Evolutionary conservation across 1,140 invertebrate genomes (phyloP).

Genomic region (Paraescarpia echinospica): DNA sequence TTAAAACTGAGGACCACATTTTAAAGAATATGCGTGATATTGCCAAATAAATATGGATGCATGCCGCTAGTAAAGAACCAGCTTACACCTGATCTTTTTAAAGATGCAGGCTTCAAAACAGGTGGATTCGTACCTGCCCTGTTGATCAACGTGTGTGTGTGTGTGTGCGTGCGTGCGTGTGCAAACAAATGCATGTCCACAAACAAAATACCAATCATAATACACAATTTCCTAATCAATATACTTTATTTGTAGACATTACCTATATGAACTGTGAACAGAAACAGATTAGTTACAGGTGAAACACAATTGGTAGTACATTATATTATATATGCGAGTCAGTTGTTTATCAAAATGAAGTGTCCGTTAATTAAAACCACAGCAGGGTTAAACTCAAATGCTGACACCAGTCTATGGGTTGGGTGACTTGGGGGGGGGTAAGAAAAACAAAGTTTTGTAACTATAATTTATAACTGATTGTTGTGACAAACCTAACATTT

Average conservation of each 20-base stretch:
- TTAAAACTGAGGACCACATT: too few relatives aligned
- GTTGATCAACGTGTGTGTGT: background rate
- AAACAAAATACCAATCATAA: background rate
- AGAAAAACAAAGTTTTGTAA: background rate
- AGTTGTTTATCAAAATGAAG: background rate
- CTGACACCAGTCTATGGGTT: background rate
- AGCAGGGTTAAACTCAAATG: background rate
- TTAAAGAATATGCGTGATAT: too few relatives aligned
- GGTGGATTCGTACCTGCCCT: background rate
- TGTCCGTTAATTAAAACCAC: background rate
- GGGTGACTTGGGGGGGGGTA: too few relatives aligned
- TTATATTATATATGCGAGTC: background rate
- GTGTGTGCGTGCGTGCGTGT: conserved; percentile 12
- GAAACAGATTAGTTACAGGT: background rate
- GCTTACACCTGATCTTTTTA: background rate
- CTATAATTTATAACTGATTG: too few relatives aligned
- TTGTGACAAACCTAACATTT: background rate
- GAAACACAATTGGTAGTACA: background rate
- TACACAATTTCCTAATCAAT: background rate
- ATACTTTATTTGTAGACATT: background rate
- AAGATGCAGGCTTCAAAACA: background rate
- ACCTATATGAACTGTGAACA: background rate
- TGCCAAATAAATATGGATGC: too few relatives aligned
- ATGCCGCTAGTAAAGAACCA: too few relatives aligned
- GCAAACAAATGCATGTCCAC: background rate